phyloP scores from a whole-genome alignment of 2,888 invertebrate genomes.

The Latrodectus elegans region DNA sequence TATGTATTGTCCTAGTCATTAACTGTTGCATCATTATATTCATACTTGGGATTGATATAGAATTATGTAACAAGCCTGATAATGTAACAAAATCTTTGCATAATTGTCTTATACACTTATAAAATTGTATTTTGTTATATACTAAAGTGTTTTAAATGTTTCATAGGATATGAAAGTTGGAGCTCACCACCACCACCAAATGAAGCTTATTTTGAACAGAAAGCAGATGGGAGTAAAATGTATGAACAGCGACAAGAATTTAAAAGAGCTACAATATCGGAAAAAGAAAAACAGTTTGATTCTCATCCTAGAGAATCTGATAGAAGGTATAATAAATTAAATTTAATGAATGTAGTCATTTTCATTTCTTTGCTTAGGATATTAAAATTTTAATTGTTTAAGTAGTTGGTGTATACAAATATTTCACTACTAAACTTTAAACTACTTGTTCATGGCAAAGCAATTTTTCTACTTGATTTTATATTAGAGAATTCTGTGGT shows the following conservation, averaged over 20 bases:
- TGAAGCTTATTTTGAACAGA: conserved; percentile 69
- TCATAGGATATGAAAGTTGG: conserved; percentile 68
- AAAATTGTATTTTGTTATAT: neutral
- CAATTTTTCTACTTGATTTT: too few species aligned
- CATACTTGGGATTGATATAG: too few species aligned
- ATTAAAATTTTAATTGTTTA: neutral
- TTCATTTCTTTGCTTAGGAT: neutral
- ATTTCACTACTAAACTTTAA: too few species aligned
- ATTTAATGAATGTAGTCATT: neutral
- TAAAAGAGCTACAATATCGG: conserved; percentile 52
- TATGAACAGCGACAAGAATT: conserved; percentile 71
- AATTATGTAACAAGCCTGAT: too few species aligned
- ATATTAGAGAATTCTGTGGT: too few species aligned
- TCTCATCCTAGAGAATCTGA: conserved; percentile 65
- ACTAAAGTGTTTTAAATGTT: neutral
- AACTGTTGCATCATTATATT: too few species aligned
- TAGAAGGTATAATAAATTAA: conserved; percentile 11
- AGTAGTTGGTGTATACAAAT: too few species aligned
- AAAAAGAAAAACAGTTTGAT: conserved; percentile 68
- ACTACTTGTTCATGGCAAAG: too few species aligned
- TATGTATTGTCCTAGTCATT: too few species aligned
- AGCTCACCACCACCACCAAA: conserved; percentile 61
- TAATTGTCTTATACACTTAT: neutral
- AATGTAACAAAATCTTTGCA: too few species aligned
- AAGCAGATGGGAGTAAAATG: conserved; percentile 52